Conservation (phyloP, 2,113 vertebrate genomes). For the Tonatia bakeri region DNA sequence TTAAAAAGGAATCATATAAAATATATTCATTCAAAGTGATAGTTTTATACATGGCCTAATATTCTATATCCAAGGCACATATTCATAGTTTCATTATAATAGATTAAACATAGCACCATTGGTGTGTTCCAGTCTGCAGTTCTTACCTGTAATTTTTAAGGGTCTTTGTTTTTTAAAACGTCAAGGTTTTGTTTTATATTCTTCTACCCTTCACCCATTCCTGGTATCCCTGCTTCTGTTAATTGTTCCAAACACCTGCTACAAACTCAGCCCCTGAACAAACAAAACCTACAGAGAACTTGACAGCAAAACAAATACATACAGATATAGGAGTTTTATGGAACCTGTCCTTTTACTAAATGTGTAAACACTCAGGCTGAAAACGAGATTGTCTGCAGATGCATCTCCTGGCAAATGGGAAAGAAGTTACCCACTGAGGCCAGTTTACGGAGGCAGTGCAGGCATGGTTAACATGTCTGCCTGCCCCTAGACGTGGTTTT, state of each 20-base stretch:
- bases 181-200: constrained; percentile 38
- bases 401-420: constrained; percentile 21
- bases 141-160: neutral
- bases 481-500: neutral
- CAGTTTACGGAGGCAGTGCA: neutral
- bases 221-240: constrained; percentile 34
- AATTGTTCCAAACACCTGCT: constrained; percentile 66
- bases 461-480: neutral
- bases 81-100: neutral
- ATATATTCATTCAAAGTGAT: neutral
- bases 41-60: neutral
- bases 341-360: constrained; percentile 33
- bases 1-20: constrained; percentile 19
- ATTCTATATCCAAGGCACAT: neutral
- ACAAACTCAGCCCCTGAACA: constrained; percentile 26
- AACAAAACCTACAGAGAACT: constrained; percentile 59
- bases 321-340: constrained; percentile 43
- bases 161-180: constrained; percentile 35
- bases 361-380: constrained; percentile 45
- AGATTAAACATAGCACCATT: neutral
- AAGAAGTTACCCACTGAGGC: neutral
- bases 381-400: constrained; percentile 43
- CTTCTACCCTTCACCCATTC: neutral
- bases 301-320: constrained; percentile 65
- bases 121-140: neutral